Evolutionary conservation across 2,113 vertebrate genomes (phyloP), one percentile per base, ranked within the genome.

Genomic region (Nerophis ophidion): DNA sequence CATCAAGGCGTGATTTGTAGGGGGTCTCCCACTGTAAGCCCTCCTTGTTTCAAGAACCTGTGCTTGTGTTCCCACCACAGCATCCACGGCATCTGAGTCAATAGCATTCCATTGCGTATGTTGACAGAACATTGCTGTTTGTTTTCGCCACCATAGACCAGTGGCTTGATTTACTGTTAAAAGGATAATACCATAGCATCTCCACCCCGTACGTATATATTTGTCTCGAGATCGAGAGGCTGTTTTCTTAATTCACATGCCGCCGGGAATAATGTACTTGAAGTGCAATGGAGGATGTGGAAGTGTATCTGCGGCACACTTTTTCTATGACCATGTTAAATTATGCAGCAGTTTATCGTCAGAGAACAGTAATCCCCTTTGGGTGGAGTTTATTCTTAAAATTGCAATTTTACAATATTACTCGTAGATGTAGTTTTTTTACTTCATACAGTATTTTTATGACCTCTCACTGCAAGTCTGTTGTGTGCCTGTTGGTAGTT

Each of bases 1-100:
- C 53, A 73, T 48, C 83, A 2, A 40, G 52, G 61, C 64, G 26
- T 4, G 26, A 26, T 26, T 26, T 26, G 26, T 26, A 26, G 26
- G 0, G 26, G 26, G 1, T 26, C 26, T 26, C 26, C 19, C 19
- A 51, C 75, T 50, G 65, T 71, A 60, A 56, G 73, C 68, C 71
- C 72, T 61, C 46, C 66, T 48, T 33, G 50, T 48, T 63, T 74
- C 73, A 76, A 79, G 68, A 72, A 81, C 64, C 77, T 19, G 65
- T 68, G 75, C 71, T 74, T 72, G 66, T n/a, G 64, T 74, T 84
- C 75, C 79, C 71, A 76, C 70, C 80, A 83, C 81, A 79, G 74
- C 79, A 78, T 81, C 76, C 78, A 70, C 75, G 71, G 81, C 86
- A 88, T 89, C 87, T 90, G 86, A 88, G 84, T 89, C 88, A 90